These are phyloP conservation scores for Drosophila hydei DNA, from an alignment of 1,140 invertebrate genomes.

Conservation along the genomic window DNA sequence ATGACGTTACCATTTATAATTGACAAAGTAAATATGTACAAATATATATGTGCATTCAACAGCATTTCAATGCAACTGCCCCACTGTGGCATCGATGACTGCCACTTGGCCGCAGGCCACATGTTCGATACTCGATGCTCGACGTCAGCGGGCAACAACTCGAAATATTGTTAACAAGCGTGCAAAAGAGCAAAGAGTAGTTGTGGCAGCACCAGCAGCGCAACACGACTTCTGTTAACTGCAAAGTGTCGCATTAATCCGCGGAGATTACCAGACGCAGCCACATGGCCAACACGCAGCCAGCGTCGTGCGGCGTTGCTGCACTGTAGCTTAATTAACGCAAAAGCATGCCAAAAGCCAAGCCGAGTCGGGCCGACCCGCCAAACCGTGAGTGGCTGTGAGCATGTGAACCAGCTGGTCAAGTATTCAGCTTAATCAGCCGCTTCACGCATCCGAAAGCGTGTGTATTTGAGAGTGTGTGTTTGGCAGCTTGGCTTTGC, in stretches of 20 bases:
- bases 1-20: conserved; percentile 2
- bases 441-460: conserved; percentile 30
- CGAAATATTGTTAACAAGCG: conserved; percentile 78
- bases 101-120: conserved; percentile 63
- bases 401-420: conserved; percentile 44
- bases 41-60: neutral
- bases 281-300: conserved; percentile 57
- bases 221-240: conserved; percentile 65
- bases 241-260: conserved; percentile 75
- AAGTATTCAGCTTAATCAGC: conserved; percentile 75
- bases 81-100: conserved; percentile 49
- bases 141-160: conserved; percentile 50
- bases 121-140: conserved; percentile 47
- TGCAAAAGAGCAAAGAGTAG: conserved; percentile 64
- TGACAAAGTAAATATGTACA: conserved; percentile 1
- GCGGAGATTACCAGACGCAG: conserved; percentile 69
- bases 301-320: conserved; percentile 37
- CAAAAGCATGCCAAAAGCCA: conserved; percentile 73
- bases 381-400: conserved; percentile 7
- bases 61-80: conserved; percentile 32
- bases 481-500: conserved; percentile 3
- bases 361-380: conserved; percentile 33
- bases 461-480: neutral
- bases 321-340: conserved; percentile 73
- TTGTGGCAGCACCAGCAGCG: conserved; percentile 4